phyloP scores from a whole-genome alignment of 2,888 invertebrate genomes.

The Drosophila borborema region DNA sequence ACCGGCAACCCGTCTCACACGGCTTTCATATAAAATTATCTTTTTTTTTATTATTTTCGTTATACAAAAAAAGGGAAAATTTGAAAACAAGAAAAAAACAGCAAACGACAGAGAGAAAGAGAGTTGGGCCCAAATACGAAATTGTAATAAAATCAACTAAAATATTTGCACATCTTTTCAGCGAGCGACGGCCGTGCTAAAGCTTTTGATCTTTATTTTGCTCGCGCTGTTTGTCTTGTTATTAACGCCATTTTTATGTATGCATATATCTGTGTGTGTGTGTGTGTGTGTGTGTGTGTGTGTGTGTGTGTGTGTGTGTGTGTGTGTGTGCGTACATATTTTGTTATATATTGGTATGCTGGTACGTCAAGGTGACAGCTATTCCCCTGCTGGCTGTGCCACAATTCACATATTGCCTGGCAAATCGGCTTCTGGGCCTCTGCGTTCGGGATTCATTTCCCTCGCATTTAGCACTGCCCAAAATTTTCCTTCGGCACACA shows the following conservation, averaged over 20 bases:
- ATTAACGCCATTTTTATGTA: conserved; percentile 42
- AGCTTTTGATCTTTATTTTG: conserved; percentile 76
- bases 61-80: conserved; percentile 34
- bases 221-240: conserved; percentile 49
- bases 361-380: conserved; percentile 70
- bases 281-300: too few relatives aligned
- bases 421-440: conserved; percentile 38
- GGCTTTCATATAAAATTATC: conserved; percentile 57
- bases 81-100: conserved; percentile 21
- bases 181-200: conserved; percentile 50
- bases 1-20: conserved; percentile 2
- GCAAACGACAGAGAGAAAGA: background rate
- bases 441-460: conserved; percentile 45
- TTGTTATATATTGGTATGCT: background rate
- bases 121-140: conserved; percentile 13
- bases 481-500: conserved; percentile 53
- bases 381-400: conserved; percentile 12
- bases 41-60: conserved; percentile 51
- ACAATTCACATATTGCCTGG: conserved; percentile 45
- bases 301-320: too few relatives aligned
- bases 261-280: background rate
- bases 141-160: conserved; percentile 75
- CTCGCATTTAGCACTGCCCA: conserved; percentile 30
- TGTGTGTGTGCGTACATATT: background rate
- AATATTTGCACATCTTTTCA: conserved; percentile 76